Evolutionary conservation across 2,888 invertebrate genomes (phyloP), one percentile per base, ranked within the genome.

Genomic region (Apamea crenata): DNA sequence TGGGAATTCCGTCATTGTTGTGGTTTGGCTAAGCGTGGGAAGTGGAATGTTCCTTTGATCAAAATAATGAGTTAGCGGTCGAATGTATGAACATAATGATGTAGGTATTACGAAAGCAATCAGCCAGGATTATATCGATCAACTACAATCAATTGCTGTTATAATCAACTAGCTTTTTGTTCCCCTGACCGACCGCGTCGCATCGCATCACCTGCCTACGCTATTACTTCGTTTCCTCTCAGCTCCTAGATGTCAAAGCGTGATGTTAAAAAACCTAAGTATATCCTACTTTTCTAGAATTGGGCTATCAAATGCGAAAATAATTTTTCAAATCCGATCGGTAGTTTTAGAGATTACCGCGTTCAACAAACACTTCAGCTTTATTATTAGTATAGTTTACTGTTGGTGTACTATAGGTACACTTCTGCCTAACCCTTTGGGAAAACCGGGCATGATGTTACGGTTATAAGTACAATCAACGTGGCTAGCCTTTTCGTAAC

Each of bases 1-100:
- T 63, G 61, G 59, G 61, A 76, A 77, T 74, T 66, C 53, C 67
- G 76, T 77, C 56, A 78, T 82, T 66, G 67, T 80, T 80, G 79
- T 68, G 79, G 86, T 88, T 73, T 40, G 36, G 29, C n/a, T 50
- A 47, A 65, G 59, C 80, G 78, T 82, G 86, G 67, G 78, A 74
- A 68, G 21, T 67, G 21, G 68, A 75, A 40, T n/a, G 63, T n/a
- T 44, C 29, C 29, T 77, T 74, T 76, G 29, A 74, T 75, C 74
- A 65, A 77, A 79, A 71, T 84, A 79, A 71, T 71, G 71, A 84
- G 40, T 47, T 71, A 25, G 59, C 61, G 80, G 36, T 80, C 40
- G n/a, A 53, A 80, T 44, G 40, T 69, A 70, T 68, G 14, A 50
- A 44, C 59, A 40, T 77, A 82, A 82, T 82, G 7, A 82, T 7